Base-by-base conservation (phyloP, 2,797 vertebrate genomes). In the Agapornis canus region DNA sequence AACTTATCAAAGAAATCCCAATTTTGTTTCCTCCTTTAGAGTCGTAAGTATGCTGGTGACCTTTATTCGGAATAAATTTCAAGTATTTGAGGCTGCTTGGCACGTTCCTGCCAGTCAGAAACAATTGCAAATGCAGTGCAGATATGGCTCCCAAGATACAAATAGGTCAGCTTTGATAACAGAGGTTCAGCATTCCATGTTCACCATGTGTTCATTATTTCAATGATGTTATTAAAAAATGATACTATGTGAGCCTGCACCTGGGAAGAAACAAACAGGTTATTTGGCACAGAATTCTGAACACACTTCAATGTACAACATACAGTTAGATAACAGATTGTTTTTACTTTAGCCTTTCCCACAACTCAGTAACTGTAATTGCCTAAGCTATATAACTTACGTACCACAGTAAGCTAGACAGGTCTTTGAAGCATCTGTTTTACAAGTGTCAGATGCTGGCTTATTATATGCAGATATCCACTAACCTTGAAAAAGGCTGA, bases 291-390 rank as follows among this genome's bases (percentile, higher is more conserved):
- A 87, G 32, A 91, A 40, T 31, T 77, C 51, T 80, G n/a, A 29
- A 37, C 17, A 27, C 15, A 37, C 1, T 35, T 82, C 40, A 48
- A 9, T 5, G 2, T 4, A 51, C 37, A 56, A 63, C 25, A 32
- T 5, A n/a, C 10, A 40, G 31, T 9, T 64, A n/a, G 20, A 7
- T 31, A 54, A 76, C 4, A 6, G 0, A 31, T 17, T 0, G 31
- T 32, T 37, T 40, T 71, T 17, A 32, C 20, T 66, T 80, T 0
- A 56, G 9, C 16, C 10, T 79, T 71, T 76, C 20, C n/a, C 57
- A 35, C 20, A 61, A 65, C 54, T 71, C 23, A 45, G 12, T 6
- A 84, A 43, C 3, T 51, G 17, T 85, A 80, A 65, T 2, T 56
- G 3, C 15, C 27, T 63, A 59, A 59, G 39, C 23, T 35, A 77